phyloP scores from a whole-genome alignment of 2,888 invertebrate genomes.

The Tipula confusa region DNA sequence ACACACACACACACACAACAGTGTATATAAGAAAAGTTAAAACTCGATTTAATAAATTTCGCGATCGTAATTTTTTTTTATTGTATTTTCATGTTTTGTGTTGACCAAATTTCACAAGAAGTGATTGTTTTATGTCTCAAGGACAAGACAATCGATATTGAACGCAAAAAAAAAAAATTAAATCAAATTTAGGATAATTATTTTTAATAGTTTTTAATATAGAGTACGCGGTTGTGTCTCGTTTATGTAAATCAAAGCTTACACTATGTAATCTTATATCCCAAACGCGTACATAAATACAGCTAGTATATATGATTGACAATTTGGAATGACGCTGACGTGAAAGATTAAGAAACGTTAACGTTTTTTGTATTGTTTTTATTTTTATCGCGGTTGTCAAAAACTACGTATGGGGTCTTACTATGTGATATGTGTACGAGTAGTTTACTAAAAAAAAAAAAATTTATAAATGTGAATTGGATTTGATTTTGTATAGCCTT shows the following conservation, averaged over 20 bases:
- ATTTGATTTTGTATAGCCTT: neutral
- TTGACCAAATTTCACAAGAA: conserved; percentile 20
- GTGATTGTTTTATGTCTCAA: conserved; percentile 25
- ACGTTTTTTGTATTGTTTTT: neutral
- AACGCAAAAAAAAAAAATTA: neutral
- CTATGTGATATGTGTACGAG: neutral
- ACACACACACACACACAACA: neutral
- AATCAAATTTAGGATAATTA: conserved; percentile 6
- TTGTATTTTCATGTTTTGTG: neutral
- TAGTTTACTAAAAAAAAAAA: neutral
- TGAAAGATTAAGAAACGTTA: neutral
- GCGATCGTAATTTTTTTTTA: too few relatives aligned
- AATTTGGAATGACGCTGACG: neutral
- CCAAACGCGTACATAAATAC: too few relatives aligned
- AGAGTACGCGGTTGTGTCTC: neutral
- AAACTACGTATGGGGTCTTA: neutral
- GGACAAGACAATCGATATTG: conserved; percentile 9
- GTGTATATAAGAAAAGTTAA: neutral
- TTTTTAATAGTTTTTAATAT: neutral
- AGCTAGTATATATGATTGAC: neutral
- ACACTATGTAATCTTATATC: too few relatives aligned
- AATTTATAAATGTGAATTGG: neutral
- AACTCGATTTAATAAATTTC: neutral
- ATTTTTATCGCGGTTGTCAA: neutral
- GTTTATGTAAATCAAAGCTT: neutral